Evolutionary conservation across 2,113 vertebrate genomes (phyloP), one percentile per base, ranked within the genome.

Genomic region (Vanacampus margaritifer): DNA sequence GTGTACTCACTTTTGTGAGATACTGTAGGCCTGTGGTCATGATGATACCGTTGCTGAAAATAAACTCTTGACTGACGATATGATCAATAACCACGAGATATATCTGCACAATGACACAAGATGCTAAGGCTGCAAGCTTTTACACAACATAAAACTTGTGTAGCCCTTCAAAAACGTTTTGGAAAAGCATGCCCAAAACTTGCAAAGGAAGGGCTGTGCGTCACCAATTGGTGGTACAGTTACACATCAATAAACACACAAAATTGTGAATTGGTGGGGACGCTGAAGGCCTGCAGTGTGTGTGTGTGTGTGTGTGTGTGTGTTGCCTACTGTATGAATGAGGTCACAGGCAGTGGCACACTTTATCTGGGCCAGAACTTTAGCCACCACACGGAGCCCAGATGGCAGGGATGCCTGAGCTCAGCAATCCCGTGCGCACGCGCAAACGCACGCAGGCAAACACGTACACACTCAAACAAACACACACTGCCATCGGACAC

Each of bases 301-400:
- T 62, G 58, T 65, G 68, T 67, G 69, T 72, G 69, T 59, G 43
- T 64, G 61, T 45, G 62, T 43, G 56, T 62, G 24, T 74, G 32
- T 21, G 64, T 69, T 48, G 39, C 72, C 79, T 48, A 58, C 75
- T 65, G 58, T 50, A 73, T 78, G 79, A 86, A 84, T 77, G 69
- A 79, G 80, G 84, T 84, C 85, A 87, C 73, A 74, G 78, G 76
- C 81, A 80, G 84, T 82, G 82, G 81, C 75, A 79, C 73, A 81
- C 74, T 84, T 81, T 82, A 88, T 89, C 82, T 87, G 71, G 87
- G 87, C 72, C 86, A 89, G 69, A 82, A 82, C 85, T 89, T 89
- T 68, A 83, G 81, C 86, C 86, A 84, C 72, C 79, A 80, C 75
- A 83, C 72, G 41, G 60, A 75, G 80, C 74, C 83, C 89, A 85